Conservation (phyloP, 1,140 invertebrate genomes). For the Drosophila novamexicana region DNA sequence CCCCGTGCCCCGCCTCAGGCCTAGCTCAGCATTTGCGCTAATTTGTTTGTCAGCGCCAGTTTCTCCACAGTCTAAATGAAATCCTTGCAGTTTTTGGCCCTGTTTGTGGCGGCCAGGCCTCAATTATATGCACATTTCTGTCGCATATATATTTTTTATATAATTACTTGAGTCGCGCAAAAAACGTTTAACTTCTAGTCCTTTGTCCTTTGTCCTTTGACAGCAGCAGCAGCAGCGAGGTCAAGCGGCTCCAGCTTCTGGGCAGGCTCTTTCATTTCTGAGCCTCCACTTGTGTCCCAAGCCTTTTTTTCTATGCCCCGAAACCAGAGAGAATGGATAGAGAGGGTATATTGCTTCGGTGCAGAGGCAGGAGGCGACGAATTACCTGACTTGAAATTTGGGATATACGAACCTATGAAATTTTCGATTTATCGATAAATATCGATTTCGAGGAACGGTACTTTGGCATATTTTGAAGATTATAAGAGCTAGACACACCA, state of each 20-base stretch:
- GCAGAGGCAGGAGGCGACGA: too few species aligned
- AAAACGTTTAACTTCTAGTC: conserved; percentile 16
- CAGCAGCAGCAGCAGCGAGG: neutral
- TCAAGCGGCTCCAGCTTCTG: conserved; percentile 20
- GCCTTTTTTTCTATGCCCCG: neutral
- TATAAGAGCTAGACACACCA: too few species aligned
- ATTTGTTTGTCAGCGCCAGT: conserved; percentile 10
- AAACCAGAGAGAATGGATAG: too few species aligned
- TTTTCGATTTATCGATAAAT: too few species aligned
- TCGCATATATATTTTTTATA: conserved; percentile 11
- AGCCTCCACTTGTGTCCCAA: neutral
- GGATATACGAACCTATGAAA: too few species aligned
- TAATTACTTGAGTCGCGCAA: conserved; percentile 16
- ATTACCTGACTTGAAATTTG: too few species aligned
- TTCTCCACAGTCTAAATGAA: conserved; percentile 28
- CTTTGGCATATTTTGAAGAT: too few species aligned
- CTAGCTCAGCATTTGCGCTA: conserved; percentile 21
- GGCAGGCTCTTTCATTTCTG: neutral
- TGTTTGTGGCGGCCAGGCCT: conserved; percentile 21
- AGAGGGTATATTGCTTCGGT: too few species aligned
- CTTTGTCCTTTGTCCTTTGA: conserved; percentile 5
- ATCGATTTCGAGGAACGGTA: too few species aligned
- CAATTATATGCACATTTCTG: conserved; percentile 36
- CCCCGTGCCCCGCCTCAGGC: neutral
- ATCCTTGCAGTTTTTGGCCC: conserved; percentile 23